These are phyloP conservation scores for Acanthiza pusilla DNA, from an alignment of 2,797 vertebrate genomes.

Conservation along the genomic window DNA sequence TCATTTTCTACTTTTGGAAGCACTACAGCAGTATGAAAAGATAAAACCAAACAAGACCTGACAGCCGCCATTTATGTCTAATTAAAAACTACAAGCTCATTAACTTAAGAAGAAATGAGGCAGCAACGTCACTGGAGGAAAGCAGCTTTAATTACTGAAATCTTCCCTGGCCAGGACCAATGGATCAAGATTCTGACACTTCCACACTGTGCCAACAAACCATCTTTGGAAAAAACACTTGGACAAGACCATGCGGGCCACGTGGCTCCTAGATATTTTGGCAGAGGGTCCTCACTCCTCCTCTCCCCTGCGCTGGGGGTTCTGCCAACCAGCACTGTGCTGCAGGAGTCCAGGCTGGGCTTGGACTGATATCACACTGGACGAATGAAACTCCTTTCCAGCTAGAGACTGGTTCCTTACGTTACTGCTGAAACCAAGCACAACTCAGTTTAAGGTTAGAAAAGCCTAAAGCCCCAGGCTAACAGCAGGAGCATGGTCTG, in stretches of 20 bases:
- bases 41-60: not conserved
- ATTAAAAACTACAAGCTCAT: constrained; percentile 34
- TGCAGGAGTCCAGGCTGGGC: not conserved
- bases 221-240: not conserved
- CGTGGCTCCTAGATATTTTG: not conserved
- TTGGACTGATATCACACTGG: accelerated
- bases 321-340: not conserved
- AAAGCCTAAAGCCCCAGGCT: not conserved
- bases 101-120: constrained; percentile 1
- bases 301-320: accelerated
- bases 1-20: not conserved
- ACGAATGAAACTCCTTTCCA: not conserved
- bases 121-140: not conserved
- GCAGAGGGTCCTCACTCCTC: not conserved
- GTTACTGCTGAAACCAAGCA: not conserved
- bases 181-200: accelerated
- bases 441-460: not conserved
- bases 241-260: not conserved
- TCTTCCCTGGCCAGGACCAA: not conserved
- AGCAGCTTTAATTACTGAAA: constrained; percentile 6
- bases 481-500: not conserved
- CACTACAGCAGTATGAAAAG: not conserved
- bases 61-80: not conserved
- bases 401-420: not conserved
- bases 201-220: not conserved